Evolutionary conservation across 2,888 invertebrate genomes (phyloP).

Genomic region (Cryptus armator): DNA sequence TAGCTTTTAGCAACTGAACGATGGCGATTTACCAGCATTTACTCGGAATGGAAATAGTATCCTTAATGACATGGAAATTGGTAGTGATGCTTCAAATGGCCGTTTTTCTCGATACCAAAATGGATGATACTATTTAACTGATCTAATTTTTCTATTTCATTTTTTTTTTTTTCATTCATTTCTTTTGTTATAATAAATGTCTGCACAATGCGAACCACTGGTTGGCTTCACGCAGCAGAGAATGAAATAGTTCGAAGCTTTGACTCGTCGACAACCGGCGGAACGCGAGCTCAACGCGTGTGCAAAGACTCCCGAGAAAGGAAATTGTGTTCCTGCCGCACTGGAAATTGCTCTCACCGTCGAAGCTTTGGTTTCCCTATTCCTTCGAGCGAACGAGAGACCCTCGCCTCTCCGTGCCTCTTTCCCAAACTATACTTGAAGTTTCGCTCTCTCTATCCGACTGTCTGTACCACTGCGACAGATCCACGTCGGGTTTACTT

Average conservation of each 20-base stretch:
- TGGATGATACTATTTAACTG: no score
- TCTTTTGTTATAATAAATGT: neutral
- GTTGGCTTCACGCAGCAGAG: neutral
- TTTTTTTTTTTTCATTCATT: neutral
- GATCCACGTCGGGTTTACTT: constrained; percentile 55
- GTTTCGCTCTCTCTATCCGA: neutral
- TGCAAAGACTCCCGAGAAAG: constrained; percentile 24
- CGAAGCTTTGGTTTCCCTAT: constrained; percentile 44
- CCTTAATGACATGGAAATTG: neutral
- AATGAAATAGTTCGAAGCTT: neutral
- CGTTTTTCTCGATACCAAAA: neutral
- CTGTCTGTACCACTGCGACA: constrained; percentile 16
- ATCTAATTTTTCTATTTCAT: no score
- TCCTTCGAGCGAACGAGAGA: constrained; percentile 12
- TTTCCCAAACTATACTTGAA: constrained; percentile 40
- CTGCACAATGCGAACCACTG: neutral
- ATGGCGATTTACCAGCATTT: neutral
- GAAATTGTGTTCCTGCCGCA: constrained; percentile 62
- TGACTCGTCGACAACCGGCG: constrained; percentile 3
- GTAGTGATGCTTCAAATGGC: no score
- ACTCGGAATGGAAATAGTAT: neutral
- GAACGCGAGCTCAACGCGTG: constrained; percentile 7
- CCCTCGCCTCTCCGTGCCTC: constrained; percentile 20
- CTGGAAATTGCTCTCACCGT: constrained; percentile 51
- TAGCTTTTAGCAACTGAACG: no score